Evolutionary conservation across 2,113 vertebrate species (phyloP).

Genomic region (Trinectes maculatus): DNA sequence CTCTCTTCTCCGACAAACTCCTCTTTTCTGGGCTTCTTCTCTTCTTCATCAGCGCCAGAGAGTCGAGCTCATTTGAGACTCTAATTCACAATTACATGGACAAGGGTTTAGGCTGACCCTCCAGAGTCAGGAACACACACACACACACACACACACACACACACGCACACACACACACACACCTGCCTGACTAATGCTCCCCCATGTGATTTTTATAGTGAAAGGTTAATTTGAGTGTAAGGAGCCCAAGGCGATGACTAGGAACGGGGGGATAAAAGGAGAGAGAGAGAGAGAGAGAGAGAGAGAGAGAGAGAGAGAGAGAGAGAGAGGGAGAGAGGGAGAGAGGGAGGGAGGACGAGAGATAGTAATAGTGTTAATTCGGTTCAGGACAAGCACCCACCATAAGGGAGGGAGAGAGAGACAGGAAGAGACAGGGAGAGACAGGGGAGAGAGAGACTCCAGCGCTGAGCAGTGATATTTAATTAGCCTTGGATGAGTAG

Average conservation of each 20-base stretch:
- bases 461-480: constrained; percentile 67
- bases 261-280: constrained; percentile 41
- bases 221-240: constrained; percentile 80
- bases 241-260: constrained; percentile 61
- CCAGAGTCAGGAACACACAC: constrained; percentile 18
- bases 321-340: constrained; percentile 22
- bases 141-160: constrained; percentile 8
- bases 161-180: constrained; percentile 15
- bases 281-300: constrained; percentile 15
- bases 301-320: background rate
- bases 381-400: constrained; percentile 55
- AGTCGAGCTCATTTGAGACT: constrained; percentile 64
- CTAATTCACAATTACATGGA: constrained; percentile 74
- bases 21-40: background rate
- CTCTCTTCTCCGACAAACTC: background rate
- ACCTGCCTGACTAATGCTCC: constrained; percentile 33
- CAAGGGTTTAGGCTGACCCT: constrained; percentile 52
- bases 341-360: constrained; percentile 2
- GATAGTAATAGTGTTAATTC: constrained; percentile 37
- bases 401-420: constrained; percentile 42
- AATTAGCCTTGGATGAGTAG: constrained; percentile 78
- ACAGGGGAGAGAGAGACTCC: constrained; percentile 32
- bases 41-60: constrained; percentile 34
- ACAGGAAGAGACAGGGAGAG: constrained; percentile 30
- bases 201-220: constrained; percentile 72